Percentiles rank a stretch among this genome's conserved stretches.
Evolutionary conservation across 2,888 invertebrate genomes (phyloP).

Genomic region (Priocnemis perturbator): DNA sequence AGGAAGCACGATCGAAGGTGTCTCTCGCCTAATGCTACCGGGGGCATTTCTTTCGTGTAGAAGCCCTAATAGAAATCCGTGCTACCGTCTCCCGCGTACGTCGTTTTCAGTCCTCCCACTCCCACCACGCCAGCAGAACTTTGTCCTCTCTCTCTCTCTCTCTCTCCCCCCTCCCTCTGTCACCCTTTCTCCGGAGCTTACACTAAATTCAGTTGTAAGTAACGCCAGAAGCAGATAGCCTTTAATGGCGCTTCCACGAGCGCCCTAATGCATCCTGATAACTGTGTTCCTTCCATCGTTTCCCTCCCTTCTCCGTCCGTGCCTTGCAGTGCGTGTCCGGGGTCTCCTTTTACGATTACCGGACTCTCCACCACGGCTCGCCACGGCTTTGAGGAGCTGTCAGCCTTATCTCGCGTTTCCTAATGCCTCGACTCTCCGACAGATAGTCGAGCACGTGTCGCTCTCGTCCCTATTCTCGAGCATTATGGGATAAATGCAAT

Average conservation of each 20-base stretch:
- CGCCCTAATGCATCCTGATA: slow-evolving; percentile 67
- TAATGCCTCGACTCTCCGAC: slow-evolving; percentile 17
- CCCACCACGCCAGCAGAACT: neutral
- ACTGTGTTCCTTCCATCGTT: slow-evolving; percentile 37
- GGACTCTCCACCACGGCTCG: slow-evolving; percentile 22
- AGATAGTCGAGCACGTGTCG: slow-evolving; percentile 40
- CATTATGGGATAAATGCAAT: neutral
- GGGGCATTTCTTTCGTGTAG: slow-evolving; percentile 12
- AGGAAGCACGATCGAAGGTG: slow-evolving; percentile 17
- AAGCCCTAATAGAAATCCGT: slow-evolving; percentile 50
- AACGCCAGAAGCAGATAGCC: slow-evolving; percentile 63
- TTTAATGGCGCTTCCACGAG: slow-evolving; percentile 62
- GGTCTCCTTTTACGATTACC: slow-evolving; percentile 44
- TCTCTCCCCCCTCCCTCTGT: neutral
- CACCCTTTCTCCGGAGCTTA: slow-evolving; percentile 36
- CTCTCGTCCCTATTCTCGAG: neutral
- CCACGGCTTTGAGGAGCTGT: slow-evolving; percentile 28
- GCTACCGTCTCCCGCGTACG: slow-evolving; percentile 35
- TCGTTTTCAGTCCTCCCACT: slow-evolving; percentile 15
- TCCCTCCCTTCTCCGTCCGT: neutral
- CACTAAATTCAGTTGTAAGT: slow-evolving; percentile 66
- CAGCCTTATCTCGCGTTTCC: slow-evolving; percentile 50
- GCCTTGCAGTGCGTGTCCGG: slow-evolving; percentile 2
- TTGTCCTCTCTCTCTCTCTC: slow-evolving; percentile 14
- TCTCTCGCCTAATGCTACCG: slow-evolving; percentile 28